phyloP scores from a whole-genome alignment of 1,140 invertebrate genomes.

The Ips typographus region DNA sequence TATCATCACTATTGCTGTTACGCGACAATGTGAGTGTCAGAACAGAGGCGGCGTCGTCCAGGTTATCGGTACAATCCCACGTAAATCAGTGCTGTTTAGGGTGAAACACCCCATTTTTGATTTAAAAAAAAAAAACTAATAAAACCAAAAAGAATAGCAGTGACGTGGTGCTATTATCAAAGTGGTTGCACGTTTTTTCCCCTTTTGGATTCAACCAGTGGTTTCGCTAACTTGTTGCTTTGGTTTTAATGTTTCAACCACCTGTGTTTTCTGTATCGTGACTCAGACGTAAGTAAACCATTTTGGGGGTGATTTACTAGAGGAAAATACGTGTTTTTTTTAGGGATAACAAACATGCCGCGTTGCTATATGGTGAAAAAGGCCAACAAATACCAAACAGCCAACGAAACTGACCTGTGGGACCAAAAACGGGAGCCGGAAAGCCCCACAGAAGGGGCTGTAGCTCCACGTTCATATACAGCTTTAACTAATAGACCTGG shows the following conservation, averaged over 20 bases:
- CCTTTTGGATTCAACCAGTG: conserved; percentile 29
- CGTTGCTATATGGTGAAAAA: conserved; percentile 61
- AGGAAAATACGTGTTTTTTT: neutral
- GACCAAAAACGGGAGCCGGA: conserved; percentile 41
- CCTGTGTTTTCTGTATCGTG: conserved; percentile 25
- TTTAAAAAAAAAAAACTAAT: too few relatives aligned
- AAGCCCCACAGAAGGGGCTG: conserved; percentile 52
- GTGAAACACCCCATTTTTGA: too few relatives aligned
- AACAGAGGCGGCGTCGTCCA: too few relatives aligned
- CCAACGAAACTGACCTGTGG: conserved; percentile 43
- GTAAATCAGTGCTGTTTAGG: too few relatives aligned
- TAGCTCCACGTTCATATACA: conserved; percentile 51
- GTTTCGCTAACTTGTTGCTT: conserved; percentile 30
- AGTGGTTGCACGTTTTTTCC: neutral
- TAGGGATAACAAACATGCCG: conserved; percentile 48
- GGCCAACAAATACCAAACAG: conserved; percentile 53
- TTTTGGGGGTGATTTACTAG: neutral
- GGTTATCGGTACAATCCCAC: too few relatives aligned
- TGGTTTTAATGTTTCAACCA: conserved; percentile 33
- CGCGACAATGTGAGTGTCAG: too few relatives aligned
- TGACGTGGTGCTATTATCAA: neutral
- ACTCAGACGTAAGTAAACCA: neutral
- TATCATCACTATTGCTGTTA: too few relatives aligned
- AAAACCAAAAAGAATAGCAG: too few relatives aligned
- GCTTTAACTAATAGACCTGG: conserved; percentile 46